Conservation (phyloP, 1,140 invertebrate genomes). For the Leptinotarsa texana region DNA sequence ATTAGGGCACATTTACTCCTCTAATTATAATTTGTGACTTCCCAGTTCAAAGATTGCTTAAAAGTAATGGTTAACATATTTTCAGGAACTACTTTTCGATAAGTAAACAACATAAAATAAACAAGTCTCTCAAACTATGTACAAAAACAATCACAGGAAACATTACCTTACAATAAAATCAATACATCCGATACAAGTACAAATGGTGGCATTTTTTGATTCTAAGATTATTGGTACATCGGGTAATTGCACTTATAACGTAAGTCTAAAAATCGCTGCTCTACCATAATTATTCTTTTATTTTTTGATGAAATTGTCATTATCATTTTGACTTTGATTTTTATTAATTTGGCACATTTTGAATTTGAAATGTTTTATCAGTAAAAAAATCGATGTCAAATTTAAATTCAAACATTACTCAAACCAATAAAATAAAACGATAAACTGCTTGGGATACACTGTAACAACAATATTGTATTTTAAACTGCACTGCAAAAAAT, state of each 20-base stretch:
- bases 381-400: neutral
- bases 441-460: neutral
- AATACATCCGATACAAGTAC: slow-evolving; percentile 26
- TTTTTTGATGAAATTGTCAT: slow-evolving; percentile 6
- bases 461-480: neutral
- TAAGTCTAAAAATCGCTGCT: slow-evolving; percentile 29
- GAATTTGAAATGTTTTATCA: neutral
- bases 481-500: neutral
- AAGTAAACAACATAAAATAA: slow-evolving; percentile 47
- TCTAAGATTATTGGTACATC: slow-evolving; percentile 40
- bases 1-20: slow-evolving; percentile 7
- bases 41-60: slow-evolving; percentile 42
- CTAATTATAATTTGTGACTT: slow-evolving; percentile 13
- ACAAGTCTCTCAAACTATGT: slow-evolving; percentile 47
- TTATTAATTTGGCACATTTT: slow-evolving; percentile 29
- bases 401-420: neutral
- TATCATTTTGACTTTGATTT: slow-evolving; percentile 12
- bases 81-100: slow-evolving; percentile 49
- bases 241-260: slow-evolving; percentile 46
- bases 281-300: slow-evolving; percentile 23
- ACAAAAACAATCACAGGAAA: slow-evolving; percentile 53
- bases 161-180: slow-evolving; percentile 41
- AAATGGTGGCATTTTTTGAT: slow-evolving; percentile 32
- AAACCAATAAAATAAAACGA: neutral
- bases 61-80: slow-evolving; percentile 50